Evolutionary conservation across 2,113 vertebrate genomes (phyloP).

Genomic region (Melanocharis versteri): DNA sequence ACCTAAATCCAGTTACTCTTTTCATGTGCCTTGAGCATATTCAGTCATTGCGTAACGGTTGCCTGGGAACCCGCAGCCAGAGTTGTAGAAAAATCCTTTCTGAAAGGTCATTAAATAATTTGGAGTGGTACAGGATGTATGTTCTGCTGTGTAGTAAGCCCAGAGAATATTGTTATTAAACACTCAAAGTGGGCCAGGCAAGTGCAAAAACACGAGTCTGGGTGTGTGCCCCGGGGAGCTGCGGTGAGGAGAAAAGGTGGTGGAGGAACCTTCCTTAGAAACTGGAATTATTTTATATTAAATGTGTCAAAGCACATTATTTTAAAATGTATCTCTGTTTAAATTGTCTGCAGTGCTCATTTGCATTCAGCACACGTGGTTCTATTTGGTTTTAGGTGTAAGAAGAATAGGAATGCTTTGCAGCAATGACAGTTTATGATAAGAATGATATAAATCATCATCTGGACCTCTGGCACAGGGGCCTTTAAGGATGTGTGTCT

Average conservation of each 20-base stretch:
- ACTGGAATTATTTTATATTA: neutral
- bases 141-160: neutral
- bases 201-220: neutral
- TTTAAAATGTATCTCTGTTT: neutral
- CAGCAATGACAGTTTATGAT: neutral
- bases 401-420: neutral
- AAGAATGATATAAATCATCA: rapidly evolving
- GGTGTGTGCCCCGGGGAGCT: neutral
- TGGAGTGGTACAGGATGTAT: neutral
- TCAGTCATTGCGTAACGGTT: constrained; percentile 24
- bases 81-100: constrained; percentile 49
- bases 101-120: constrained; percentile 46
- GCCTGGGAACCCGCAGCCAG: constrained; percentile 19
- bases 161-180: neutral
- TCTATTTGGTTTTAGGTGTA: neutral
- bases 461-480: neutral
- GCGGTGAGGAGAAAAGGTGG: neutral
- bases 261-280: neutral
- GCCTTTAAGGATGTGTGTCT: neutral
- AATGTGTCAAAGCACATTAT: neutral
- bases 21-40: constrained; percentile 22
- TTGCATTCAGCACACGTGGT: neutral
- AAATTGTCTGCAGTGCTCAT: neutral
- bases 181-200: neutral
- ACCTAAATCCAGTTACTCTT: constrained; percentile 10